Evolutionary conservation across 2,113 vertebrate species (phyloP), one percentile per base, ranked within the genome.

Genomic region (Rhodinocichla rosea): DNA sequence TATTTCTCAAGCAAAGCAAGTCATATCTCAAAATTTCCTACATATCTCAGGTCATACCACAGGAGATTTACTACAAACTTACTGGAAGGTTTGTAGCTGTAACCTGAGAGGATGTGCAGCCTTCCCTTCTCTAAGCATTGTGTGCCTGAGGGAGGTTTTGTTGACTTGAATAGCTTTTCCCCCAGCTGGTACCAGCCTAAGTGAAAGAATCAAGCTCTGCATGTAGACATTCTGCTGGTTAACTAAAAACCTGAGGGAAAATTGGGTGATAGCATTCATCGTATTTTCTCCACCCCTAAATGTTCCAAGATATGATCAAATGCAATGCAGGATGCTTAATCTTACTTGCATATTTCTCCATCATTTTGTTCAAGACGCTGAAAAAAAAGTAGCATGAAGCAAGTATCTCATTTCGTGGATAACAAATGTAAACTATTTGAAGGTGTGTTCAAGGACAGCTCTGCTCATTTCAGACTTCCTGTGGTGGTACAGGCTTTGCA

Each of bases 361-460:
- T 74, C 33, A 63, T 74, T 94, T 91, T 91, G 83, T 92, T 74
- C 84, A 90, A 86, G 82, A 44, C 0, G 0, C 47, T 77, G 60
- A 40, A 88, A 92, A 87, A 69, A 68, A 82, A n/a, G 53, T 93
- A 90, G 45, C 75, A 76, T 16, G 57, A 76, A 90, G 39, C 37
- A 78, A 80, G 45, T 50, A 65, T 52, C 1, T 1, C 33, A 92
- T 86, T 87, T 81, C 3, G 11, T 68, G 73, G 56, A 83, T 95
- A 84, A 85, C 44, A 94, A 82, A 79, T 18, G 17, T 83, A 76
- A 91, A 89, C 26, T 57, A 33, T 71, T 90, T 86, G 92, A 87
- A 91, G 76, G 87, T 91, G 82, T 82, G 40, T 85, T 96, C 94
- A 95, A 96, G 97, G 91, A 81, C 92, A 90, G n/a, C 44, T 94